Evolutionary conservation across 1,140 invertebrate genomes (phyloP).

Genomic region (Sminthurides bifidus): DNA sequence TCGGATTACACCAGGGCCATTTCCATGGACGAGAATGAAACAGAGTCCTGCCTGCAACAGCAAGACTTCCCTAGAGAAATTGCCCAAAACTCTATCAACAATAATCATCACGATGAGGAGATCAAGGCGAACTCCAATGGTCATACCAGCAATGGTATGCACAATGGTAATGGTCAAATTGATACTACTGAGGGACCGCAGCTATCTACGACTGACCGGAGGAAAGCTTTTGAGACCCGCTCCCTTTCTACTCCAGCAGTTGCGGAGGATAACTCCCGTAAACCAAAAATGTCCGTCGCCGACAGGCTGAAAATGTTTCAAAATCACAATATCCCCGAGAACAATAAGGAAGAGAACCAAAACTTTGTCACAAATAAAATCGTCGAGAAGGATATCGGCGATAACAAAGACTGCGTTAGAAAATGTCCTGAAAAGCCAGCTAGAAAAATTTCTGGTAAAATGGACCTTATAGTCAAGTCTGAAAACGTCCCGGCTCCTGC

Average conservation of each 20-base stretch:
- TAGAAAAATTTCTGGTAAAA: too few relatives aligned
- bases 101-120: slow-evolving; percentile 7
- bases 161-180: slow-evolving; percentile 23
- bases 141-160: slow-evolving; percentile 1
- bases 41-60: background rate
- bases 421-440: background rate
- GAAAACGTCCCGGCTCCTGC: slow-evolving; percentile 37
- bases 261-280: background rate
- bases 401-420: too few relatives aligned
- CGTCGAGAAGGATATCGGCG: background rate
- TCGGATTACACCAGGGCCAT: slow-evolving; percentile 15
- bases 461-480: too few relatives aligned
- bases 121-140: slow-evolving; percentile 8
- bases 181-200: slow-evolving; percentile 37
- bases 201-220: slow-evolving; percentile 57
- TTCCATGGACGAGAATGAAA: slow-evolving; percentile 13
- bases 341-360: background rate
- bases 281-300: slow-evolving; percentile 50
- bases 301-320: slow-evolving; percentile 61
- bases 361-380: background rate
- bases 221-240: slow-evolving; percentile 50
- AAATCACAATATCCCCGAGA: slow-evolving; percentile 17
- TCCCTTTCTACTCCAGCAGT: background rate
- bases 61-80: background rate
- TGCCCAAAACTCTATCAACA: slow-evolving; percentile 4